Percentiles rank a stretch among this genome's conserved stretches.
Conservation (phyloP, 2,113 vertebrate genomes). For the Vanacampus margaritifer region DNA sequence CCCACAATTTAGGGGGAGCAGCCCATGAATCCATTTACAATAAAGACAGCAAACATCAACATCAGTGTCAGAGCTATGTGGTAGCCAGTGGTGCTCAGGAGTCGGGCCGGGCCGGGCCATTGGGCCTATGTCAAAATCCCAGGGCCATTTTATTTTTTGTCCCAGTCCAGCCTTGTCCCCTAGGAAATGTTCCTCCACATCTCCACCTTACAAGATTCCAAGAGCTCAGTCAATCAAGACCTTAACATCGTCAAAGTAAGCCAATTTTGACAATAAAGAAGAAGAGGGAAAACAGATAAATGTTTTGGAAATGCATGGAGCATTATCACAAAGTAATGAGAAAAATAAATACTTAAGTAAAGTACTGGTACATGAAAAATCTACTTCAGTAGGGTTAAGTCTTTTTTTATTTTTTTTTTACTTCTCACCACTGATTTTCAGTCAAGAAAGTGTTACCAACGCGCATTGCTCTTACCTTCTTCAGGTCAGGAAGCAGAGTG, state of each 20-base stretch:
- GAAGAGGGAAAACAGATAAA: too few relatives aligned
- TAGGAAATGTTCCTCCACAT: not conserved
- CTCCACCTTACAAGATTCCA: not conserved
- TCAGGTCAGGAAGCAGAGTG: constrained; percentile 6
- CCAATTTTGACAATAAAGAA: too few relatives aligned
- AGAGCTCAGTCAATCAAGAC: not conserved
- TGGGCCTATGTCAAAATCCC: too few relatives aligned
- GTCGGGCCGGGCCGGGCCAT: too few relatives aligned
- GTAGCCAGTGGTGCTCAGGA: too few relatives aligned
- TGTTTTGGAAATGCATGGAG: not conserved
- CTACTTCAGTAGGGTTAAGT: not conserved
- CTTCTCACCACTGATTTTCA: not conserved
- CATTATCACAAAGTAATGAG: not conserved
- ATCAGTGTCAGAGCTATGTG: too few relatives aligned
- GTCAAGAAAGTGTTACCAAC: not conserved
- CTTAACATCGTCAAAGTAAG: too few relatives aligned
- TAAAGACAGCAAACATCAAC: too few relatives aligned
- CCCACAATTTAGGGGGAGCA: too few relatives aligned
- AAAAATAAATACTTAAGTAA: not conserved
- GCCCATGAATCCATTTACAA: too few relatives aligned
- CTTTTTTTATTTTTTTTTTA: not conserved
- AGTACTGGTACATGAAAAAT: not conserved
- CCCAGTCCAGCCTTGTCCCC: too few relatives aligned
- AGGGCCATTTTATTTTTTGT: too few relatives aligned
- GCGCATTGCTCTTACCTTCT: constrained; percentile 51